A percentile compares a stretch with the other conserved stretches of the same genome.
Evolutionary conservation across 2,888 invertebrate species (phyloP).

Genomic region (Plusia festucae): DNA sequence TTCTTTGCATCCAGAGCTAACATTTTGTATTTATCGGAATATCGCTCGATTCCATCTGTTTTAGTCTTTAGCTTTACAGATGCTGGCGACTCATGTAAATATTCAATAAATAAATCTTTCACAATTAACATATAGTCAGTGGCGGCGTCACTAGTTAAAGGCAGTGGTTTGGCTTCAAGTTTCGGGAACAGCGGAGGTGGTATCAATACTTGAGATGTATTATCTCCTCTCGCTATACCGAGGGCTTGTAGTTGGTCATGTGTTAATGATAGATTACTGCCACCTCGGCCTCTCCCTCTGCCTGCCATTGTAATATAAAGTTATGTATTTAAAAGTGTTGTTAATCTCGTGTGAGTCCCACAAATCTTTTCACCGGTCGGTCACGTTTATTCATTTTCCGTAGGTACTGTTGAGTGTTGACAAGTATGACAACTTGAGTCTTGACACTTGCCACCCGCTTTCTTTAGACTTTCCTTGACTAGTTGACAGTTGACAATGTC

Average conservation of each 20-base stretch:
- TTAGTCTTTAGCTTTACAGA: slow-evolving; percentile 86
- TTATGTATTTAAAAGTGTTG: slow-evolving; percentile 8
- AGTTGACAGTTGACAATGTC: too few relatives aligned
- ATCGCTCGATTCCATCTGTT: slow-evolving; percentile 87
- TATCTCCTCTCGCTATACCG: slow-evolving; percentile 89
- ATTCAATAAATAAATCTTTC: slow-evolving; percentile 92
- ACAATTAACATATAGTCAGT: slow-evolving; percentile 92
- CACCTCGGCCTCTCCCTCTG: slow-evolving; percentile 87
- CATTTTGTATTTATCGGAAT: slow-evolving; percentile 89
- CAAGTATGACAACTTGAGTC: too few relatives aligned
- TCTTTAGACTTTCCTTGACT: too few relatives aligned
- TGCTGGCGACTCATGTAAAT: slow-evolving; percentile 91
- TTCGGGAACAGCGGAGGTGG: slow-evolving; percentile 90
- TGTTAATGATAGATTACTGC: slow-evolving; percentile 85
- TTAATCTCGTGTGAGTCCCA: too few relatives aligned
- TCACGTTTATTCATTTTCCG: too few relatives aligned
- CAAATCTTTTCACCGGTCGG: too few relatives aligned
- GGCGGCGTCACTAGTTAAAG: slow-evolving; percentile 87
- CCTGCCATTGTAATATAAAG: slow-evolving; percentile 72
- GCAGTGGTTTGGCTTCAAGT: slow-evolving; percentile 88
- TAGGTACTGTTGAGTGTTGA: too few relatives aligned
- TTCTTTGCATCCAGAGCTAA: slow-evolving; percentile 85
- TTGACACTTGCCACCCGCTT: too few relatives aligned
- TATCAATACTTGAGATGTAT: slow-evolving; percentile 83
- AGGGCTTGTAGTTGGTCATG: slow-evolving; percentile 89